Percentiles rank a stretch among this genome's conserved stretches.
These are phyloP conservation scores for Keiferia lycopersicella DNA, from an alignment of 2,888 invertebrate genomes.

Conservation along the genomic window DNA sequence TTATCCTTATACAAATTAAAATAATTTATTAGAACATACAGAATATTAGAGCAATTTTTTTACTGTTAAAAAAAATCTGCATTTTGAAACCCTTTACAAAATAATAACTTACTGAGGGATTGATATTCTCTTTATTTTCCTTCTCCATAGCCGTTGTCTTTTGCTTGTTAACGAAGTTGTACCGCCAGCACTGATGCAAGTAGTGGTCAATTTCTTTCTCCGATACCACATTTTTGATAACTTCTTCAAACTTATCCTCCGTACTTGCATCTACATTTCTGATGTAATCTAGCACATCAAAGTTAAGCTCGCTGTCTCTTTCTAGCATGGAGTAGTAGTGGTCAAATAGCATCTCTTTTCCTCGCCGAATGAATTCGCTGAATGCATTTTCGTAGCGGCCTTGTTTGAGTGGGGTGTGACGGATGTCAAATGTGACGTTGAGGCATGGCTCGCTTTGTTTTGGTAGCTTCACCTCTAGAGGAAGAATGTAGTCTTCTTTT, in stretches of 20 bases:
- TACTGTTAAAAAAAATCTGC: too few species aligned
- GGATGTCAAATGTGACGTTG: slow-evolving; percentile 59
- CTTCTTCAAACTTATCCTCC: slow-evolving; percentile 67
- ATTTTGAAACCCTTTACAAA: too few species aligned
- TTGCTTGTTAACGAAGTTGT: slow-evolving; percentile 60
- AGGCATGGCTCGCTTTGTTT: slow-evolving; percentile 58
- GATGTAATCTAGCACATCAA: slow-evolving; percentile 56
- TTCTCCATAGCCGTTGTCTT: slow-evolving; percentile 16
- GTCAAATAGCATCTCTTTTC: slow-evolving; percentile 68
- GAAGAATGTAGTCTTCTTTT: slow-evolving; percentile 61
- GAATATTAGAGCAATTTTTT: too few species aligned
- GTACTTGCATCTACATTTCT: slow-evolving; percentile 64
- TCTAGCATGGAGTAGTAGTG: slow-evolving; percentile 51
- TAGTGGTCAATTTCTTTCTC: slow-evolving; percentile 70
- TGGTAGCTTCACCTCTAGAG: slow-evolving; percentile 55
- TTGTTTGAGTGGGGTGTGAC: slow-evolving; percentile 59
- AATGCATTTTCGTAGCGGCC: slow-evolving; percentile 65
- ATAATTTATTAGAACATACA: too few species aligned
- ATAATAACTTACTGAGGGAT: slow-evolving; percentile 54
- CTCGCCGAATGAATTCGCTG: slow-evolving; percentile 64
- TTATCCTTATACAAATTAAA: too few species aligned
- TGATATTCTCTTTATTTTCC: slow-evolving; percentile 32
- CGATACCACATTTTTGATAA: slow-evolving; percentile 54
- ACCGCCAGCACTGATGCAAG: slow-evolving; percentile 69
- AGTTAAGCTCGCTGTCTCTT: slow-evolving; percentile 42